Base-by-base conservation (phyloP, 2,113 vertebrate species). In the Xiphias gladius region DNA sequence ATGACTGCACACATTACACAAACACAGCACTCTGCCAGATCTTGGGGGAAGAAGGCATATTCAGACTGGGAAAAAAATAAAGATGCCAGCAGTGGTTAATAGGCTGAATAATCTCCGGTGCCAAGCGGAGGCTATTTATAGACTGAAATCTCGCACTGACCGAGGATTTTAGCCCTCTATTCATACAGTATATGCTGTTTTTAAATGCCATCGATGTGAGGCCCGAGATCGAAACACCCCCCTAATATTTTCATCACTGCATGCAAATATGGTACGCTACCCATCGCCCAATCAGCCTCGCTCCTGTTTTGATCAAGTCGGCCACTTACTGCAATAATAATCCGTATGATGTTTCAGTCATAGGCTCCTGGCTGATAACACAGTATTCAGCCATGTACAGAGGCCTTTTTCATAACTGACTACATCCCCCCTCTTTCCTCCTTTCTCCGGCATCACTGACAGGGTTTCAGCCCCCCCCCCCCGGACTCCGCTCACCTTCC, bases 401-500 rank as follows among this genome's bases (percentile, higher is more conserved):
- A 80, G 67, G 87, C 89, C 91, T 89, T 91, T 90, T 89, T 80
- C 80, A 79, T 73, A 74, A 80, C 87, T 84, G 72, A 76, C 87
- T 87, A 67, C 72, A 59, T 35, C 85, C 58, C 72, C 71, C 85
- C 54, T 30, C 62, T 57, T 81, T 52, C 64, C 65, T 84, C 83
- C 85, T 90, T 83, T 89, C 85, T 90, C 74, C 80, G 88, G 87
- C 92, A 90, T 93, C 91, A 82, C 82, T 91, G 90, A 90, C 81
- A 90, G 81, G 37, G 79, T 86, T 77, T 75, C 61, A 76, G 55
- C 4, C 62, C 41, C 57, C 83, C 68, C 64, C 2, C 64, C 54
- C 46, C 81, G 89, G 76, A 55, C 89, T 78, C 81, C 54, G 88
- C 96, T 97, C 95, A 97, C 97, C 97, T 93, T 96, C 96, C 90